Base-by-base conservation (phyloP, 2,888 invertebrate species). In the Eupithecia inturbata region DNA sequence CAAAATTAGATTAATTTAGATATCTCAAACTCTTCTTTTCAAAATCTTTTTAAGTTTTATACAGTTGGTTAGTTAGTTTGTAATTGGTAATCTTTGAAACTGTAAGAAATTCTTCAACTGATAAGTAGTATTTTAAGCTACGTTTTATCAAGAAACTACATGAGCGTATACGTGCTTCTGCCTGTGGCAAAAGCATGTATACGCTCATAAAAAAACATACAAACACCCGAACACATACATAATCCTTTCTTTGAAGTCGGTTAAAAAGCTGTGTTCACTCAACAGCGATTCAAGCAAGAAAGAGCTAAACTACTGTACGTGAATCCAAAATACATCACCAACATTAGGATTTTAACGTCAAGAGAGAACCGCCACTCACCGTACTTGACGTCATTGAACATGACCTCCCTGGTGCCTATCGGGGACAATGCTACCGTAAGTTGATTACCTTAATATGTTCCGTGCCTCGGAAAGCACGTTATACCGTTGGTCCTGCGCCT, bases 241-340 rank as follows among this genome's bases (percentile, higher is more conserved):
- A 31, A 31, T 31, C 5, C 36, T 10, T 36, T 12, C 36, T 36
- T 36, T 36, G 36, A 36, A 10, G 12, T 36, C 10, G 3, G 12
- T 36, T 63, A 9, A 62, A 28, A 31, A 62, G 2, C 2, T 16
- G 16, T 6, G 7, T 16, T 74, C 73, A 78, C 53, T 66, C 7
- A 62, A 67, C 74, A 79, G 76, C 64, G 26, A 26, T 77, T 74
- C 67, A 74, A 77, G 57, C 79, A 80, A 76, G 78, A 78, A 62
- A 68, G 73, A 63, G 79, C 76, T 19, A 78, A 75, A 64, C 39
- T 80, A 3, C 0, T 45, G 3, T 78, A 74, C 69, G 16, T n/a
- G 36, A 78, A 80, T 68, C 74, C 72, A 31, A 77, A 77, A 39
- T 78, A 78, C 45, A 31, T 68, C 9, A 74, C 70, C 70, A 41